phyloP scores from a whole-genome alignment of 2,888 invertebrate species.

The Phengaris arion region DNA sequence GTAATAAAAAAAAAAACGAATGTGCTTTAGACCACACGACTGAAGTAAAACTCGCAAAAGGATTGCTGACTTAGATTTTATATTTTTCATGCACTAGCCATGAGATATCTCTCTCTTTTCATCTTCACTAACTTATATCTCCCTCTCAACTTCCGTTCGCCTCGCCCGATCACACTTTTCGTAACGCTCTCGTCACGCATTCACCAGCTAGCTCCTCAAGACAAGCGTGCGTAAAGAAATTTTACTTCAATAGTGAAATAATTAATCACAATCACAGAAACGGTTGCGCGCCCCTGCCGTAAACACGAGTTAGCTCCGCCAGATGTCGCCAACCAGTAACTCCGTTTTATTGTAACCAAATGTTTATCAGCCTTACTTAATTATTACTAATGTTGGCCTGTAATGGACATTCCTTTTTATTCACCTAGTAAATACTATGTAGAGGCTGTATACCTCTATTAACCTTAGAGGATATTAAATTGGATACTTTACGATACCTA shows the following conservation, averaged over 20 bases:
- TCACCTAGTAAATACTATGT: neutral
- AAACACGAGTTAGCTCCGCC: slow-evolving; percentile 54
- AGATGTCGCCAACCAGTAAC: slow-evolving; percentile 59
- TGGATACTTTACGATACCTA: neutral
- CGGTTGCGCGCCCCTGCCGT: slow-evolving; percentile 48
- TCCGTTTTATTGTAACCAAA: slow-evolving; percentile 60
- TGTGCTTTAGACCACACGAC: too few species aligned
- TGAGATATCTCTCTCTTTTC: too few species aligned
- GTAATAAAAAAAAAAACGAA: neutral
- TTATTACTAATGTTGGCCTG: slow-evolving; percentile 27
- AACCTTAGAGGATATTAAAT: neutral
- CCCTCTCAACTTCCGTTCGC: too few species aligned
- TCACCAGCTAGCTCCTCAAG: too few species aligned
- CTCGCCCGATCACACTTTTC: too few species aligned
- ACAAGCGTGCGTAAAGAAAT: too few species aligned
- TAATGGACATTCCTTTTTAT: slow-evolving; percentile 16
- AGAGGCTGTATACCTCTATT: neutral
- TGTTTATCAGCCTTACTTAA: slow-evolving; percentile 39
- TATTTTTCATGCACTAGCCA: too few species aligned
- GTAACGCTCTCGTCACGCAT: too few species aligned
- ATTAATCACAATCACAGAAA: slow-evolving; percentile 18
- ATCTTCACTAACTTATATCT: too few species aligned
- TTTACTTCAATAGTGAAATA: neutral
- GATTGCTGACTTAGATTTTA: too few species aligned
- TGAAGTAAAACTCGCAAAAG: too few species aligned